These are phyloP conservation scores for Drosophila albomicans DNA, from an alignment of 1,140 invertebrate species.

Conservation along the genomic window DNA sequence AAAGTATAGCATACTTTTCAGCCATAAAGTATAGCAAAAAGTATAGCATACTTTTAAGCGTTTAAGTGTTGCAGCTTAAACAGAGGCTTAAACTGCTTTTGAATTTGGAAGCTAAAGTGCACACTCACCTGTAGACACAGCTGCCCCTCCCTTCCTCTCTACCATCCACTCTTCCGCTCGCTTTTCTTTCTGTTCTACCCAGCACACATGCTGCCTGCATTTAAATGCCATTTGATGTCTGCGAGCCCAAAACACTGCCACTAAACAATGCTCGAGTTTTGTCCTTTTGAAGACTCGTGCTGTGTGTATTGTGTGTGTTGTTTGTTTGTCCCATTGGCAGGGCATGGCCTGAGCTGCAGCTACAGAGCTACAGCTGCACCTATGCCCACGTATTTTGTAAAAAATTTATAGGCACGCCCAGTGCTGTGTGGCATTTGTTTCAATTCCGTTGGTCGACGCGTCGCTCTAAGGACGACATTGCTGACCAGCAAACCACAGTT, in stretches of 20 bases:
- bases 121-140: constrained; percentile 21
- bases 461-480: constrained; percentile 17
- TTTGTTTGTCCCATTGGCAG: constrained; percentile 30
- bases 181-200: not conserved
- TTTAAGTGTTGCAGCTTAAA: not conserved
- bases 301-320: constrained; percentile 16
- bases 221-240: constrained; percentile 72
- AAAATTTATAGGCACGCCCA: constrained; percentile 80
- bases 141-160: not conserved
- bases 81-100: constrained; percentile 4
- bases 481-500: constrained; percentile 35
- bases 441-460: constrained; percentile 57
- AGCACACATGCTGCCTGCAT: constrained; percentile 59
- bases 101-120: not conserved
- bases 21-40: not conserved
- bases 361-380: constrained; percentile 51
- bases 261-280: constrained; percentile 74
- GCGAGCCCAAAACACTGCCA: constrained; percentile 44
- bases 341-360: constrained; percentile 28
- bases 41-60: not conserved
- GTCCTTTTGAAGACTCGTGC: constrained; percentile 61
- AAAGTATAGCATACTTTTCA: too few species aligned
- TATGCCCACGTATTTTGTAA: constrained; percentile 77
- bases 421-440: constrained; percentile 77
- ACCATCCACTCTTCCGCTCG: not conserved